Evolutionary conservation across 2,113 vertebrate species (phyloP).

Genomic region (Pipra filicauda): DNA sequence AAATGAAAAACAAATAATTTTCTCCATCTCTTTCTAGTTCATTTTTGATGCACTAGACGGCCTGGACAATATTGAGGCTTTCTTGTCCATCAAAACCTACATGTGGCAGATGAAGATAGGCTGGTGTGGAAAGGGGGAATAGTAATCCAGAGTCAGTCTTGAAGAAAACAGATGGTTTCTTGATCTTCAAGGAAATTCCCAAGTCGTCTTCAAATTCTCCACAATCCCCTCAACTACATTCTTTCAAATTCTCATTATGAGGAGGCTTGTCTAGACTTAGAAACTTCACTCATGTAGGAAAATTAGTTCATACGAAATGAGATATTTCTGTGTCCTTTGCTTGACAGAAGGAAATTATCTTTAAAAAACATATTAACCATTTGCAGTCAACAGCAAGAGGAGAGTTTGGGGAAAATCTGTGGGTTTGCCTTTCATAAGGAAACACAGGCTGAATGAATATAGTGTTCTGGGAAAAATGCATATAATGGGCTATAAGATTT

Average conservation of each 20-base stretch:
- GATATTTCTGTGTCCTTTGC: background rate
- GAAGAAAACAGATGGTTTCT: background rate
- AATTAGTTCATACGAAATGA: background rate
- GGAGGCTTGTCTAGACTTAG: background rate
- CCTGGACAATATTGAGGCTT: background rate
- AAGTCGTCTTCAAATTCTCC: background rate
- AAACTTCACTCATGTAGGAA: background rate
- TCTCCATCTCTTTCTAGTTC: background rate
- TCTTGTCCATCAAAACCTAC: background rate
- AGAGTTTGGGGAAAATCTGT: background rate
- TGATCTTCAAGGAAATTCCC: slow-evolving; percentile 16
- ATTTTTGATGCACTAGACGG: background rate
- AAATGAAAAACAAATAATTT: background rate
- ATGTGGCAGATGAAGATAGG: background rate
- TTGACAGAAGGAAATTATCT: background rate
- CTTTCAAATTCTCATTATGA: background rate
- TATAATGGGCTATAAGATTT: background rate
- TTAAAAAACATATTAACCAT: background rate
- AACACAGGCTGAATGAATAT: background rate
- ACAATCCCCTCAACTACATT: background rate
- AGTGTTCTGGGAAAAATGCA: background rate
- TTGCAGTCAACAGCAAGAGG: background rate
- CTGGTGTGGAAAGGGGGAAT: background rate
- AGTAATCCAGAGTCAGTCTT: background rate
- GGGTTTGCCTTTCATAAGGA: background rate